Base-by-base conservation (phyloP, 2,797 vertebrate genomes). In the Urophycis tenuis region DNA sequence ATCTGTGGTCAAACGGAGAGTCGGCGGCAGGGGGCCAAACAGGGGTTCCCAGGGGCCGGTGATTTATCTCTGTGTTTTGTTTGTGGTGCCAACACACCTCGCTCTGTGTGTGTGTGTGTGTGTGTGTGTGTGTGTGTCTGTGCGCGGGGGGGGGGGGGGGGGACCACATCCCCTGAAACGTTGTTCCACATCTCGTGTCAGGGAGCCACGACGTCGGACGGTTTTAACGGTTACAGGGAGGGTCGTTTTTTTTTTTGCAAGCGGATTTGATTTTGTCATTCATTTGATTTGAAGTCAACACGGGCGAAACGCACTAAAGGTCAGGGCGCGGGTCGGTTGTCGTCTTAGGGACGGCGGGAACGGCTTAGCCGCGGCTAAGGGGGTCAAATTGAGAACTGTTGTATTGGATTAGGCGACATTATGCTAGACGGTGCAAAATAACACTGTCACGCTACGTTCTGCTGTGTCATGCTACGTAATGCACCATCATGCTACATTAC, bases 1-100 rank as follows among this genome's bases (percentile, higher is more conserved):
- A 90, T 92, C 87, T 88, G 83, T 87, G 88, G 87, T 85, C 79
- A 80, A 86, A 85, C 83, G 80, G 79, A 64, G 53, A 64, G 53
- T 64, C 29, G n/a, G 76, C 75, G 77, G 72, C 80, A 87, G 85
- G 39, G 39, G 74, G 71, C 79, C 77, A 64, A 49, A 19, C 84
- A 30, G 81, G 82, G 84, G 71, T 80, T 76, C 75, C 73, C 75
- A 78, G 75, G 53, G 76, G 80, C 78, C 78, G 77, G 22, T 81
- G 81, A 88, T 85, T 86, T 81, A 88, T 88, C 71, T 77, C 69
- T 77, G 19, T 74, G 75, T 82, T 36, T 36, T 79, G 71, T 81
- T 72, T 84, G 71, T 72, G 6, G 49, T 53, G 19, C 22, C 4
- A 22, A 15, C 19, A 53, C 49, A 53, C 7, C 49, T 53, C 3